Evolutionary conservation across 2,113 vertebrate genomes (phyloP).

Genomic region (Eptesicus fuscus): DNA sequence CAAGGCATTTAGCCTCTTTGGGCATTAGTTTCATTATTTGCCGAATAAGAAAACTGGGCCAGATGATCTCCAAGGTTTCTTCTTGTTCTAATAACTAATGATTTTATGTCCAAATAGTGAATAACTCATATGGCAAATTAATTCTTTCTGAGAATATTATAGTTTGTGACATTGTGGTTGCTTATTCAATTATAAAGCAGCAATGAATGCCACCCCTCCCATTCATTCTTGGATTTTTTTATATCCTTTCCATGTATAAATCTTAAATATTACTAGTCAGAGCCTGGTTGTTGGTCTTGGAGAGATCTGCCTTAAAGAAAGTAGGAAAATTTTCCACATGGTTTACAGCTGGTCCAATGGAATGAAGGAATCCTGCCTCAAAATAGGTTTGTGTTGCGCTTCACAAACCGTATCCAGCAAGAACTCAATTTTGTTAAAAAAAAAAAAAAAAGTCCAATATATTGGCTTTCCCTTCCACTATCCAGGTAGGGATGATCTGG

Average conservation of each 20-base stretch:
- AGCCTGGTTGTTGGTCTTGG: neutral
- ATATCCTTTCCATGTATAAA: neutral
- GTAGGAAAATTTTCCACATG: neutral
- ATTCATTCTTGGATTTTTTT: neutral
- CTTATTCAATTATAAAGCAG: neutral
- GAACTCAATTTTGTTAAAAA: neutral
- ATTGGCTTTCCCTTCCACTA: neutral
- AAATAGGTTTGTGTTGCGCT: neutral
- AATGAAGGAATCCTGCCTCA: neutral
- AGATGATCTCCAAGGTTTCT: neutral
- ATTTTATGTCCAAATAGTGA: slow-evolving; percentile 16
- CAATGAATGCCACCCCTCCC: neutral
- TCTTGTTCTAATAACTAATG: neutral
- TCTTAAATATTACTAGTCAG: neutral
- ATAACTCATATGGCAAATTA: slow-evolving; percentile 5
- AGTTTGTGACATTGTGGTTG: neutral
- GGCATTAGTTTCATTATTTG: neutral
- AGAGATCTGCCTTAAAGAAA: neutral
- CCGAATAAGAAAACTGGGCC: neutral
- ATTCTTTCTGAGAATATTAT: slow-evolving; percentile 19
- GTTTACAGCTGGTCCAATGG: neutral
- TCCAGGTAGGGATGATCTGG: neutral
- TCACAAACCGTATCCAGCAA: neutral
- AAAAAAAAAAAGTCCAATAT: neutral
- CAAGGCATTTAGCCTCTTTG: neutral